Evolutionary conservation across 2,797 vertebrate species (phyloP), one percentile per base, ranked within the genome.

Genomic region (Tokudaia muenninki): DNA sequence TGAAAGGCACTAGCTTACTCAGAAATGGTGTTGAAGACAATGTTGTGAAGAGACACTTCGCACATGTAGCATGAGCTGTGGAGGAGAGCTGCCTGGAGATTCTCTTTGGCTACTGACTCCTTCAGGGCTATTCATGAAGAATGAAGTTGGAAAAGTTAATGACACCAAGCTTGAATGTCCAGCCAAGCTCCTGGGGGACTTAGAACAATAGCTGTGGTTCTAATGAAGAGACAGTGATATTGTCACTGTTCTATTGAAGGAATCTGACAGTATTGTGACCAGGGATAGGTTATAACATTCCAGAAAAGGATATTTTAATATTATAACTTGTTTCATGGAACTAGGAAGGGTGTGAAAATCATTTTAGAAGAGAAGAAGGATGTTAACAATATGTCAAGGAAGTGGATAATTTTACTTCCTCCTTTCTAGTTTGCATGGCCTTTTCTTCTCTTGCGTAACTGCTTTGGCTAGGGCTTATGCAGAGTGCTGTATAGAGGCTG

Each of bases 161-260:
- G 29, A 44, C 47, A 61, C 21, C 37, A 70, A 29, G 22, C 55
- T 31, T 91, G 22, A 94, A 10, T 95, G 57, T 22, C 63, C 72
- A 90, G 29, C 21, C 57, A 74, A 88, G 59, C 79, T 52, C 14
- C 83, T 59, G 80, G 70, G 75, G 70, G 75, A 29, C 29, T 29
- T 94, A 44, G 83, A 70, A 88, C 1, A 84, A 1, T 75, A 84
- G 29, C 84, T 78, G 34, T 92, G 52, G 34, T 95, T 96, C 84
- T 92, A 6, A 34, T 86, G 26, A 37, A 87, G 41, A 86, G 50
- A 41, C 94, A 80, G 37, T 90, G 31, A 37, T 41, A 80, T 24
- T 44, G 57, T 75, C 81, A 79, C 8, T 87, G 26, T 93, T 94
- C 19, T 92, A 94, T 74, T 88, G 70, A 47, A 95, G 72, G 91